Percentiles rank a stretch among this genome's conserved stretches.
phyloP scores from a whole-genome alignment of 2,888 invertebrate species.

The Trissoscelio sp. region DNA sequence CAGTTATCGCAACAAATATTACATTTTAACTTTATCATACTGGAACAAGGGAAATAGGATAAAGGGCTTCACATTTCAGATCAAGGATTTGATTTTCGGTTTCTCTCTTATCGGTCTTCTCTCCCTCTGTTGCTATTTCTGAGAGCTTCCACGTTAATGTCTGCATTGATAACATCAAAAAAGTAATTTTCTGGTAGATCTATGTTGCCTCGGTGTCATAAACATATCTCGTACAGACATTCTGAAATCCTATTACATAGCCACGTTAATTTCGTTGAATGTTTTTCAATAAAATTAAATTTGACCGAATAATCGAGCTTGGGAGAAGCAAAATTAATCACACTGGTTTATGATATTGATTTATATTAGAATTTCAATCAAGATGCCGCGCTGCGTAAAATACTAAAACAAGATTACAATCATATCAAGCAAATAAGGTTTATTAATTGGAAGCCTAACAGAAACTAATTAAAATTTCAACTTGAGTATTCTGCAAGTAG shows the following conservation, averaged over 20 bases:
- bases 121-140: constrained; percentile 14
- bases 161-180: constrained; percentile 36
- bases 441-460: constrained; percentile 19
- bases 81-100: constrained; percentile 56
- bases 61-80: constrained; percentile 58
- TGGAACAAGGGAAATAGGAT: constrained; percentile 33
- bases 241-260: constrained; percentile 16
- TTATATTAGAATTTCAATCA: constrained; percentile 30
- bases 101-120: constrained; percentile 48
- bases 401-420: constrained; percentile 30
- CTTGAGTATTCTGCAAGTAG: not conserved
- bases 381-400: constrained; percentile 11
- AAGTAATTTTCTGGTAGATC: constrained; percentile 31
- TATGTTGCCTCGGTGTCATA: constrained; percentile 5
- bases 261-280: constrained; percentile 7
- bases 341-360: constrained; percentile 31
- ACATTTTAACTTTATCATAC: constrained; percentile 27
- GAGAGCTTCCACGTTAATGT: constrained; percentile 35
- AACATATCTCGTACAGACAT: constrained; percentile 8
- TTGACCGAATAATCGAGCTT: constrained; percentile 3
- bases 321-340: constrained; percentile 37
- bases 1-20: constrained; percentile 28
- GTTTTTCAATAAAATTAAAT: too few species aligned
- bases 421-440: constrained; percentile 16
- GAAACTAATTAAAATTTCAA: constrained; percentile 20